Base-by-base conservation (phyloP, 2,113 vertebrate species). In the Perca fluviatilis region DNA sequence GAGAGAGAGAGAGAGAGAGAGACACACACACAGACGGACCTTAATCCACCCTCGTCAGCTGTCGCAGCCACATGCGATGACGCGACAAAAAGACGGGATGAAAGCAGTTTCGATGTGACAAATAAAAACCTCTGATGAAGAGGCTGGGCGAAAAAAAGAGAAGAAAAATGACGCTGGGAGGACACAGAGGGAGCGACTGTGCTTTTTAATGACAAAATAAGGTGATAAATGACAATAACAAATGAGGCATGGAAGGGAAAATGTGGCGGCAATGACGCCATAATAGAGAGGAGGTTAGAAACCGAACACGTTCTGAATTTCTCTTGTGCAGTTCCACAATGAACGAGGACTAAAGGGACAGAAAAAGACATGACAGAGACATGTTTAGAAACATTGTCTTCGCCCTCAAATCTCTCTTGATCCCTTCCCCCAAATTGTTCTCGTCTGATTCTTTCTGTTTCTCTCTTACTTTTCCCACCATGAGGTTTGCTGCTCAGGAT, bases 31-130 rank as follows among this genome's bases (percentile, higher is more conserved):
- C 33, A 75, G 61, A 67, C 77, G 10, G 64, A 27, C 23, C 57
- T 62, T 72, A 58, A 68, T 76, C 61, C 30, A 7, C 16, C 27
- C 30, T 66, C 8, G 1, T 69, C 46, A 36, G n/a, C 62, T 54
- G 49, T 23, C 16, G 14, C 6, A 14, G 57, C 13, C 36, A 86
- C 54, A 33, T 16, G 6, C 18, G 21, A 70, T 86, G 86, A 86
- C 6, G 77, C 47, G 30, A 33, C 30, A 33, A 33, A 33, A 74
- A 18, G 53, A 54, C 27, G 18, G 60, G 84, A 88, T 86, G 66
- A 74, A 77, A 56, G 54, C 4, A 12, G 57, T 82, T 60, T 70
- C 76, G 60, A 75, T 62, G 83, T 71, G 79, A 56, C 73, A 70
- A 70, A 87, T 19, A 40, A 47, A 57, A 50, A 2, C 13, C 10